These are phyloP conservation scores for Hydractinia symbiolongicarpus DNA, from an alignment of 30 jellyfish, hydroid and myxozoan genomes.

Conservation along the genomic window DNA sequence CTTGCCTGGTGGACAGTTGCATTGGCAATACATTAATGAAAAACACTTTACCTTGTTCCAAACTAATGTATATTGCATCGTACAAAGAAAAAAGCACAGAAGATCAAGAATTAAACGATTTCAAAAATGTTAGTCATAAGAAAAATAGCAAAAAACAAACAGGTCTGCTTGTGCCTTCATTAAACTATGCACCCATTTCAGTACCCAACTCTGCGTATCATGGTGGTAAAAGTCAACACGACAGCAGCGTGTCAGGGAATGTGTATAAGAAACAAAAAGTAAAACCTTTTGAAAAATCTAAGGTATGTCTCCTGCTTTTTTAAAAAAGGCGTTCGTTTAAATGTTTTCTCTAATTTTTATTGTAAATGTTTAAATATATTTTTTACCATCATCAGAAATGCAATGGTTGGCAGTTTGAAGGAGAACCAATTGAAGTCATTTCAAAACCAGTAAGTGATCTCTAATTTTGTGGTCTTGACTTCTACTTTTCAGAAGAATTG, in stretches of 20 bases:
- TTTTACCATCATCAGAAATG: slow-evolving; percentile 11
- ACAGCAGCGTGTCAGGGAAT: neutral
- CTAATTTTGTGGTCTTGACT: too few species aligned
- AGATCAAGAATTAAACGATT: neutral
- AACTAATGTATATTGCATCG: slow-evolving; percentile 14
- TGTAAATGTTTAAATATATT: neutral
- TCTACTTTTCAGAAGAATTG: too few species aligned
- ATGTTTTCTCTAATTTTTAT: neutral
- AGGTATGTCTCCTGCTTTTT: neutral
- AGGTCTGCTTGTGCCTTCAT: slow-evolving; percentile 17
- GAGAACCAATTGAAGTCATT: slow-evolving; percentile 74
- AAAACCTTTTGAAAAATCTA: neutral
- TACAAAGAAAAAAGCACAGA: neutral
- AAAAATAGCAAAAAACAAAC: neutral
- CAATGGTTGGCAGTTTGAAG: slow-evolving; percentile 93
- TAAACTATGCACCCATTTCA: slow-evolving; percentile 1
- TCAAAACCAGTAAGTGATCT: slow-evolving; percentile 48
- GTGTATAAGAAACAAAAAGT: neutral
- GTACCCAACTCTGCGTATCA: slow-evolving; percentile 8
- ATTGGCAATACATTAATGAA: neutral
- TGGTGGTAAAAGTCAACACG: neutral
- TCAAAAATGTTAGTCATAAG: neutral
- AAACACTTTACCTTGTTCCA: slow-evolving; percentile 20
- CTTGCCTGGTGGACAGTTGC: slow-evolving; percentile 16
- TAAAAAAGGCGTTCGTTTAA: neutral